Percentiles rank a stretch among this genome's conserved stretches.
Conservation (phyloP, 2,797 vertebrate genomes). For the Todus mexicanus region DNA sequence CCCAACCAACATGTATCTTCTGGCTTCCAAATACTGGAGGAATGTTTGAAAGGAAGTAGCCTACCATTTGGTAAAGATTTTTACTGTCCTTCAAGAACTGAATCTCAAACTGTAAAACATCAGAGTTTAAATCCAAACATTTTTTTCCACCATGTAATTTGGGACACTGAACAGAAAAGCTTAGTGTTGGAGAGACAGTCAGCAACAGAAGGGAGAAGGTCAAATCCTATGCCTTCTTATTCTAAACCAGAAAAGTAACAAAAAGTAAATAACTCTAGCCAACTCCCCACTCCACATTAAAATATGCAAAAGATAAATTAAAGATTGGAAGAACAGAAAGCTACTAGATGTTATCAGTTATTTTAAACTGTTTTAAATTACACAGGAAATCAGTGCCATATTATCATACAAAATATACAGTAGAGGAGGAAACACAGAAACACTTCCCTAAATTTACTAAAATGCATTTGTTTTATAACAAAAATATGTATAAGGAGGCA, state of each 20-base stretch:
- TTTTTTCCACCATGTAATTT: not conserved
- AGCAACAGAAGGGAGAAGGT: constrained; percentile 2
- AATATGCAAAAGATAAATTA: not conserved
- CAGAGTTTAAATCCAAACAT: not conserved
- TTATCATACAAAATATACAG: constrained; percentile 29
- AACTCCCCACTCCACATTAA: not conserved
- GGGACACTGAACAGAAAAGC: not conserved
- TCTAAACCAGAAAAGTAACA: not conserved
- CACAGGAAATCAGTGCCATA: constrained; percentile 16
- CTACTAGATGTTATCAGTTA: constrained; percentile 14
- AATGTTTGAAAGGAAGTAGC: not conserved
- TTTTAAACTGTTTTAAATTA: constrained; percentile 47
- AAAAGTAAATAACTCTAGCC: constrained; percentile 9
- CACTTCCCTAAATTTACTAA: constrained; percentile 30
- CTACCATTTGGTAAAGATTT: not conserved
- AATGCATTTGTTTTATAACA: constrained; percentile 53
- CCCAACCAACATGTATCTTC: not conserved
- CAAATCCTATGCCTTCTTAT: not conserved
- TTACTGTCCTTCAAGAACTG: not conserved
- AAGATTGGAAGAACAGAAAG: not conserved
- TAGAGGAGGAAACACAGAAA: constrained; percentile 24
- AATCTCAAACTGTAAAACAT: not conserved
- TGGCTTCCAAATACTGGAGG: not conserved
- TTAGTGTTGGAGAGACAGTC: not conserved
- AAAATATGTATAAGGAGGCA: constrained; percentile 49